Conservation (phyloP, 2,888 invertebrate species). For the Dryocosmus kuriphilus region DNA sequence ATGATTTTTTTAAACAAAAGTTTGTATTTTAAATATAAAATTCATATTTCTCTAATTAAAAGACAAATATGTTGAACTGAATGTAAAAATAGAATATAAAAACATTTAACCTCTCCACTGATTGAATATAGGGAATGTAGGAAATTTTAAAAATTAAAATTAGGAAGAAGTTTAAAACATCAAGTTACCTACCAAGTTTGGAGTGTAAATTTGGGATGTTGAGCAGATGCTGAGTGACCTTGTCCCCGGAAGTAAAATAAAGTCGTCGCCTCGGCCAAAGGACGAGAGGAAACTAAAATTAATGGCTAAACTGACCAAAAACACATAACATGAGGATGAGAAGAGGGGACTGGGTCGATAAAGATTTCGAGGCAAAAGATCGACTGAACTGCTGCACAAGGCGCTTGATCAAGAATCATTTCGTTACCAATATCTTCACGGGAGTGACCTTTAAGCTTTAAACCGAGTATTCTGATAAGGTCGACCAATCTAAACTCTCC, state of each 20-base stretch:
- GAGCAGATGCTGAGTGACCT: slow-evolving; percentile 24
- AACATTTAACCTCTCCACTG: too few species aligned
- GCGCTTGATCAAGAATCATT: slow-evolving; percentile 35
- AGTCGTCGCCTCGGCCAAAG: background rate
- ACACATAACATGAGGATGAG: background rate
- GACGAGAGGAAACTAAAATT: slow-evolving; percentile 19
- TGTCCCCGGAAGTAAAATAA: slow-evolving; percentile 17
- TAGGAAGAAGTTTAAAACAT: background rate
- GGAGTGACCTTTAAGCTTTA: slow-evolving; percentile 75
- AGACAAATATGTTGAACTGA: too few species aligned
- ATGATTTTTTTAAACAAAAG: too few species aligned
- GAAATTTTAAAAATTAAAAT: background rate
- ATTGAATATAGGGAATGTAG: too few species aligned
- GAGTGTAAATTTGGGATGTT: slow-evolving; percentile 18
- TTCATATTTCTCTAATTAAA: too few species aligned
- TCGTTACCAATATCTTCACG: slow-evolving; percentile 67
- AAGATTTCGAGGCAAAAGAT: slow-evolving; percentile 15
- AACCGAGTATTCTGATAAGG: slow-evolving; percentile 68
- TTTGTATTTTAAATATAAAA: too few species aligned
- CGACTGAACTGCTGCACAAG: slow-evolving; percentile 18
- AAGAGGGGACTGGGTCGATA: background rate
- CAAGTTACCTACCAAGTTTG: slow-evolving; percentile 7
- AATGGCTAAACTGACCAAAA: background rate
- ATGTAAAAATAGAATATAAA: too few species aligned
- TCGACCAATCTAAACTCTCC: slow-evolving; percentile 41